phyloP scores from a whole-genome alignment of 2,888 invertebrate species.

The Lypha dubia region DNA sequence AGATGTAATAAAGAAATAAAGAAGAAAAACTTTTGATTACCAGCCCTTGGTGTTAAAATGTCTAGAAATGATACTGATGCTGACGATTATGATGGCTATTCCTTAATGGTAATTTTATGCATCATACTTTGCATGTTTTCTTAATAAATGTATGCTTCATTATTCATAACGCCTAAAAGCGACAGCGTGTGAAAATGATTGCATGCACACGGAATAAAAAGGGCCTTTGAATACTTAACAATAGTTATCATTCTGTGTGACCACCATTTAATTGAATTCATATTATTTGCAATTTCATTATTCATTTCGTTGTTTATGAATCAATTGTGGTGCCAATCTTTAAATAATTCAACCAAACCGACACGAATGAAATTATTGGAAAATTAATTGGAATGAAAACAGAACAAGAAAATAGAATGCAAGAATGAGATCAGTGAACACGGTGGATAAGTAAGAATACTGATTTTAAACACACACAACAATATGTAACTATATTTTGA shows the following conservation, averaged over 20 bases:
- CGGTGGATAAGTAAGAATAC: neutral
- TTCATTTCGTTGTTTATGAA: conserved; percentile 57
- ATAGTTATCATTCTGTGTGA: conserved; percentile 10
- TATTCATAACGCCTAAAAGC: conserved; percentile 42
- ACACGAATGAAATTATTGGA: conserved; percentile 59
- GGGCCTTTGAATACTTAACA: neutral
- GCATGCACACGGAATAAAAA: neutral
- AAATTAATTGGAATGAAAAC: conserved; percentile 66
- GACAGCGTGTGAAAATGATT: conserved; percentile 26
- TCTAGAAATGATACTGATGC: conserved; percentile 8
- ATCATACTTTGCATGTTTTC: conserved; percentile 28
- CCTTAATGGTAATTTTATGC: conserved; percentile 52
- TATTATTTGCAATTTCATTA: conserved; percentile 50
- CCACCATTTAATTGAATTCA: conserved; percentile 36
- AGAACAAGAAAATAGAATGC: conserved; percentile 54
- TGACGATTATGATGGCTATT: neutral
- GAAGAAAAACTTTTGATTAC: conserved; percentile 9
- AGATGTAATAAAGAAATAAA: neutral
- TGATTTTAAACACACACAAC: no score
- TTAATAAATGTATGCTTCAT: neutral
- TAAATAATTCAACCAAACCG: conserved; percentile 50
- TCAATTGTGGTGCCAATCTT: conserved; percentile 69
- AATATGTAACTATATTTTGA: no score
- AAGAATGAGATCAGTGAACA: neutral
- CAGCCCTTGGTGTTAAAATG: conserved; percentile 29